These are phyloP conservation scores for Leptinotarsa peninsularis DNA, from an alignment of 2,888 invertebrate species.

Conservation along the genomic window DNA sequence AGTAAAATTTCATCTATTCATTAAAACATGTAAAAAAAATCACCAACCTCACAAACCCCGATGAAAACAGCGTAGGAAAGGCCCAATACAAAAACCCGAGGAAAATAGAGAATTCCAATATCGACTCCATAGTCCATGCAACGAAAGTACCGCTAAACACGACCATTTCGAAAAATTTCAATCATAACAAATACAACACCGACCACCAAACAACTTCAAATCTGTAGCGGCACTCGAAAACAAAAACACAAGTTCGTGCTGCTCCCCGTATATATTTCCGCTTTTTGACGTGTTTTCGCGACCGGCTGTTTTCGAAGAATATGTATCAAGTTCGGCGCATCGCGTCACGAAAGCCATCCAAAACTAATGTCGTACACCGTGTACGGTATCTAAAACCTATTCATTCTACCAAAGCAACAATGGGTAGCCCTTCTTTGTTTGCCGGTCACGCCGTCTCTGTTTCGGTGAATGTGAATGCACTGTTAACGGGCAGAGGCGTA, in stretches of 20 bases:
- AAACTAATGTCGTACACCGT: neutral
- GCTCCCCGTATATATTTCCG: neutral
- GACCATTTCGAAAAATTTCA: constrained; percentile 36
- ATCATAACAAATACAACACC: neutral
- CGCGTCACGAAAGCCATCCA: neutral
- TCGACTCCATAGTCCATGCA: constrained; percentile 57
- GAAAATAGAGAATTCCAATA: constrained; percentile 59
- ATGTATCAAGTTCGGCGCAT: neutral
- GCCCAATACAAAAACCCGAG: constrained; percentile 59
- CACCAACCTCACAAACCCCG: constrained; percentile 56
- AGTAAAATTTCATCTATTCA: no score
- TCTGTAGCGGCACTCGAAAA: constrained; percentile 15
- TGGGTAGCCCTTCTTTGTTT: constrained; percentile 32
- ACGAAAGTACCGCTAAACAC: constrained; percentile 44
- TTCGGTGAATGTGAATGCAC: constrained; percentile 34
- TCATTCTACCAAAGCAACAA: constrained; percentile 27
- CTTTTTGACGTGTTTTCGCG: neutral
- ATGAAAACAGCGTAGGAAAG: constrained; percentile 59
- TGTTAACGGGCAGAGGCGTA: constrained; percentile 32
- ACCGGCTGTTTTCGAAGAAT: neutral
- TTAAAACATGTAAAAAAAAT: no score
- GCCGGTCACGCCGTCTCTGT: constrained; percentile 38
- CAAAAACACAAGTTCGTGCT: constrained; percentile 10
- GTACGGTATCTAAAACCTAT: neutral
- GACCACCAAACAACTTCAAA: constrained; percentile 18